These are phyloP conservation scores for Aproaerema taeniolella DNA, from an alignment of 2,888 invertebrate species.

Conservation along the genomic window DNA sequence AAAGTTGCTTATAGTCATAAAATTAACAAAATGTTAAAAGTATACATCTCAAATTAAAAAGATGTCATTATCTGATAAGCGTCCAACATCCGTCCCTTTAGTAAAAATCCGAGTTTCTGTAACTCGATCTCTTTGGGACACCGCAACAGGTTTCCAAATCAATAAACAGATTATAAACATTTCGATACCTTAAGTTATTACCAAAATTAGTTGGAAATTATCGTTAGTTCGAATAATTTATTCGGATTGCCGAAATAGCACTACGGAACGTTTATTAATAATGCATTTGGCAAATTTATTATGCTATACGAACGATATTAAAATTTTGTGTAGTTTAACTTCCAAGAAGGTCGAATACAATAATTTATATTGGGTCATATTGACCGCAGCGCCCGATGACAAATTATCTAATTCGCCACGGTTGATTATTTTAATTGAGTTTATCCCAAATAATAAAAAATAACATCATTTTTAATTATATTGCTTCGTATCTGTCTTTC, in stretches of 20 bases:
- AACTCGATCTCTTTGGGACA: constrained; percentile 6
- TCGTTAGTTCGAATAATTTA: constrained; percentile 30
- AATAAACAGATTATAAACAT: constrained; percentile 21
- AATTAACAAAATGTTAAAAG: no score
- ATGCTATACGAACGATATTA: constrained; percentile 31
- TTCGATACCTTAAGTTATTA: constrained; percentile 21
- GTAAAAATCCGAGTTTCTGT: constrained; percentile 8
- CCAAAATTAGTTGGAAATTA: constrained; percentile 28
- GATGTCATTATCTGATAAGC: constrained; percentile 6
- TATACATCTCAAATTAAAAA: no score
- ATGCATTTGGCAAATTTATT: constrained; percentile 41
- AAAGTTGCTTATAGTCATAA: no score
- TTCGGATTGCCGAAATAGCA: constrained; percentile 22
- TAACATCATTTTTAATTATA: constrained; percentile 2
- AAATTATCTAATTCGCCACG: constrained; percentile 65
- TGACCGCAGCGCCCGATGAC: constrained; percentile 47
- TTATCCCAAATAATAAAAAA: constrained; percentile 29
- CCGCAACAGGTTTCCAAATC: constrained; percentile 16
- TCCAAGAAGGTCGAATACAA: constrained; percentile 51
- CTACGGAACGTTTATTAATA: constrained; percentile 25
- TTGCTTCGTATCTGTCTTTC: constrained; percentile 1
- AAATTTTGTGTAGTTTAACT: constrained; percentile 29
- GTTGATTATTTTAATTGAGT: constrained; percentile 63
- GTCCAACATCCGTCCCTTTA: constrained; percentile 8
- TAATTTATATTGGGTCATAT: constrained; percentile 50